Base-by-base conservation (phyloP, 2,888 invertebrate species). In the Hirtodrosophila cameraria region DNA sequence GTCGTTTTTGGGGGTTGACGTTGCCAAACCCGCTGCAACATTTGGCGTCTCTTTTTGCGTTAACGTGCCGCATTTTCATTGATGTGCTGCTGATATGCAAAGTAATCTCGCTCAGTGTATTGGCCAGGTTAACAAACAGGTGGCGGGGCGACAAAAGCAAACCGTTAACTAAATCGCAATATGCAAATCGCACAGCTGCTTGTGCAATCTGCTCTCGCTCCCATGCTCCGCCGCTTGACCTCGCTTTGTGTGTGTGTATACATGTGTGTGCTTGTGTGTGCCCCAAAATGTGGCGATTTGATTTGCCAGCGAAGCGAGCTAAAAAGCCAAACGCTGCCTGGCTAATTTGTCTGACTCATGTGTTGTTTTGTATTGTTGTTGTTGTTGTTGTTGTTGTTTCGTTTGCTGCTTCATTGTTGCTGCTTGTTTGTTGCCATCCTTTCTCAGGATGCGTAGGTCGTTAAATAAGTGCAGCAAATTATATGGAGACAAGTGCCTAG, bases 401-500 rank as follows among this genome's bases (percentile, higher is more conserved):
- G 59, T 35, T 30, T 15, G 60, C 49, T 15, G 15, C 11, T 25
- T 50, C 50, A 33, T 36, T 41, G 27, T 45, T 35, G 27, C 15
- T 43, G 35, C 28, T 31, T 31, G 7, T 48, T 48, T 57, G 43
- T 27, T n/a, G 16, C 16, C n/a, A n/a, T 43, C 12, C 28, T 53
- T 45, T 27, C n/a, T n/a, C 42, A 31, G 59, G 61, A 59, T 81
- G 80, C 80, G 80, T 80, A 82, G 80, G 85, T 23, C 28, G 82
- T 45, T 80, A 80, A 80, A 80, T 80, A 85, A 80, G 85, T 85
- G 80, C 80, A 67, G 75, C 79, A 80, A 80, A 80, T 80, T 80
- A 80, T 84, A 81, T 78, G 79, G 72, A 67, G 75, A 80, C 80
- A 80, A 80, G 80, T 80, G 80, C 66, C 66, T 53, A 11, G 11